A percentile compares a stretch with the other conserved stretches of the same genome.
Conservation (phyloP, 2,888 invertebrate species). For the Mystacides longicornis region DNA sequence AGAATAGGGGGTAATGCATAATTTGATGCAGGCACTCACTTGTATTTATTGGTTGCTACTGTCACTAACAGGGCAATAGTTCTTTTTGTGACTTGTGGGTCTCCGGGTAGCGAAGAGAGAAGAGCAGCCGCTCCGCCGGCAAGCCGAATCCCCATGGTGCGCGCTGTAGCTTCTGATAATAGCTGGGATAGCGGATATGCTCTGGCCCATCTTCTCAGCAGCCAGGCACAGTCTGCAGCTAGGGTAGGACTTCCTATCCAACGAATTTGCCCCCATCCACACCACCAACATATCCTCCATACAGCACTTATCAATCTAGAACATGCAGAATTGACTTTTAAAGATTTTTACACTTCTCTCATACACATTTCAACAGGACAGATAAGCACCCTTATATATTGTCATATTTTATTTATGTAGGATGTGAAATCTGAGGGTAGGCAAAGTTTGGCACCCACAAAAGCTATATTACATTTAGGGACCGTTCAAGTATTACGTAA, state of each 20-base stretch:
- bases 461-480: no score
- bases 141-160: constrained; percentile 7
- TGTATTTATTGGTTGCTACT: constrained; percentile 19
- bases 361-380: no score
- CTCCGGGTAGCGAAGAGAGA: constrained; percentile 20
- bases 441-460: no score
- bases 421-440: no score
- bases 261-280: constrained; percentile 21
- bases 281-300: constrained; percentile 20
- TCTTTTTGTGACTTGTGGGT: constrained; percentile 17
- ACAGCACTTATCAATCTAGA: constrained; percentile 20
- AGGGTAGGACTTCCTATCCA: constrained; percentile 23
- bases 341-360: no score
- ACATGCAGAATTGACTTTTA: no score
- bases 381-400: no score
- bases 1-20: neutral
- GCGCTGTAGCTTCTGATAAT: neutral
- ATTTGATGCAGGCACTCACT: constrained; percentile 6
- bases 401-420: no score
- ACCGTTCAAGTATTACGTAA: no score
- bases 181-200: constrained; percentile 6
- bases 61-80: constrained; percentile 19
- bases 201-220: constrained; percentile 22
- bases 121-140: constrained; percentile 18
- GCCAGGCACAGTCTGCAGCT: constrained; percentile 22